Evolutionary conservation across 1,140 invertebrate genomes (phyloP), one percentile per base, ranked within the genome.

Genomic region (Chlorops oryzae): DNA sequence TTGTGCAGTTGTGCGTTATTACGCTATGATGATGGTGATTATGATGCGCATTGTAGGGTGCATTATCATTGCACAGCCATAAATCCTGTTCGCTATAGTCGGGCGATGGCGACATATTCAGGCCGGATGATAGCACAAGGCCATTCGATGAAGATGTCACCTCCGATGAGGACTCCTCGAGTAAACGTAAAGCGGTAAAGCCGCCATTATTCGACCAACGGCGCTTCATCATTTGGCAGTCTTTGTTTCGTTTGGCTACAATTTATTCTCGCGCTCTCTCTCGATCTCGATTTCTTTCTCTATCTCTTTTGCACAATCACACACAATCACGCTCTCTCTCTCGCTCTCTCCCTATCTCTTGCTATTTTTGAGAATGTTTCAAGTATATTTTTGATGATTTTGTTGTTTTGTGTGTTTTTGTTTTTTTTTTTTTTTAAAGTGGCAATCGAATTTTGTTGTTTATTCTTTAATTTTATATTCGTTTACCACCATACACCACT

Each of bases 21-120:
- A 70, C 63, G 47, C 63, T 65, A 32, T 68, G 58, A 51, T 50
- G 74, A 70, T 56, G 58, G 55, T 47, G 51, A 54, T 44, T 53
- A 67, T 47, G 43, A 12, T 43, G 71, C 63, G 52, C 68, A 62
- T 46, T 13, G n/a, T n/a, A n/a, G n/a, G 76, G 35, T 39, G 59
- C 52, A 49, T 64, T 62, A 40, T 79, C 78, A 51, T 78, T 77
- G 59, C 78, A 80, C 52, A 89, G 83, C 88, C 88, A 92, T 49
- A 91, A 77, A 57, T 91, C 88, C 38, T 90, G 76, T 55, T 88
- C 87, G 44, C 85, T 82, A 62, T 86, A 80, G 75, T 65, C 85
- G 73, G 65, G 80, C 44, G 83, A 81, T 15, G 82, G 80, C 34
- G 84, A 84, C 80, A 82, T 81, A 20, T 62, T 69, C 53, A 78